Percentiles rank a stretch among this genome's conserved stretches.
These are phyloP conservation scores for Oscheius sp. DNA, from an alignment of 2,888 invertebrate genomes.

Conservation along the genomic window DNA sequence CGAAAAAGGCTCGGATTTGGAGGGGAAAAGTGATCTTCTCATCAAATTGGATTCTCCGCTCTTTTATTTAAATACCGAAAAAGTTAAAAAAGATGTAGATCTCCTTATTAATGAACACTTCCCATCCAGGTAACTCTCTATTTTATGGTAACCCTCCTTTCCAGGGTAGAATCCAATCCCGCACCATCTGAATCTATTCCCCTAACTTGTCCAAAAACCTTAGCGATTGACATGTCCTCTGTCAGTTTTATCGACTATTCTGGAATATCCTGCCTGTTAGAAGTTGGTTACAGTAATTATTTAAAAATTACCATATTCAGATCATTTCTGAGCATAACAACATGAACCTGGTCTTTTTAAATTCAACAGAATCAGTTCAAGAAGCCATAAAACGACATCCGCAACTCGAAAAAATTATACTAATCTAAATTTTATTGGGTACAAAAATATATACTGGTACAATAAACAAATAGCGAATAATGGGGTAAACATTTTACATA, in stretches of 20 bases:
- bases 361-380: not conserved
- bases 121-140: too few species aligned
- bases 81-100: constrained; percentile 6
- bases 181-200: not conserved
- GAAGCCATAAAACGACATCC: not conserved
- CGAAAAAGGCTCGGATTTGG: not conserved
- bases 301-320: not conserved
- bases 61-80: constrained; percentile 13
- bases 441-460: too few species aligned
- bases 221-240: constrained; percentile 8
- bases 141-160: not conserved
- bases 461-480: too few species aligned
- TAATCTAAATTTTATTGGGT: too few species aligned
- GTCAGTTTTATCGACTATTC: constrained; percentile 15
- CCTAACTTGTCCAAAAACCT: not conserved
- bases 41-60: not conserved
- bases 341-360: not conserved
- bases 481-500: too few species aligned
- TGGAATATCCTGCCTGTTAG: not conserved
- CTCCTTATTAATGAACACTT: not conserved
- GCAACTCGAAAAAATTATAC: not conserved
- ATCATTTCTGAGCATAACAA: constrained; percentile 3
- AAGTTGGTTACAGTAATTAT: not conserved
- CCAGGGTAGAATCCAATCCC: not conserved
- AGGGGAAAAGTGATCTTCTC: not conserved